Percentiles rank a stretch among this genome's conserved stretches.
These are phyloP conservation scores for Oxyruncus cristatus DNA, from an alignment of 2,113 vertebrate genomes.

Conservation along the genomic window DNA sequence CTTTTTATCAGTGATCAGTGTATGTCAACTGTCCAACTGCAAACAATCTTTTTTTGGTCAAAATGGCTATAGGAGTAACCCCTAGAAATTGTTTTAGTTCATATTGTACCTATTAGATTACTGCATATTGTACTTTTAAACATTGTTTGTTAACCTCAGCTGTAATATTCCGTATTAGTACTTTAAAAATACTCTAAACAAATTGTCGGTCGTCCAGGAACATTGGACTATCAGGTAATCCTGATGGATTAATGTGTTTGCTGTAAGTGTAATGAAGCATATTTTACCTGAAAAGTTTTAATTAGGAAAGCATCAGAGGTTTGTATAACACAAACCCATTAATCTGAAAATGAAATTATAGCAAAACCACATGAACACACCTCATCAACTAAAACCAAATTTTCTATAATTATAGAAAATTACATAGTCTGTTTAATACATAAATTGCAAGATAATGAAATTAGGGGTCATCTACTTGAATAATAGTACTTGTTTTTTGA, in stretches of 20 bases:
- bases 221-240: background rate
- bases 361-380: conserved; percentile 23
- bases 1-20: background rate
- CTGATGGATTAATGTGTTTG: conserved; percentile 22
- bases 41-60: background rate
- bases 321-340: background rate
- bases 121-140: background rate
- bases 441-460: conserved; percentile 50
- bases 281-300: conserved; percentile 42
- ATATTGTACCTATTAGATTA: background rate
- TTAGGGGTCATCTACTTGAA: background rate
- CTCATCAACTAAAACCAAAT: conserved; percentile 35
- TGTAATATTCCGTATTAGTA: background rate
- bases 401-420: conserved; percentile 44
- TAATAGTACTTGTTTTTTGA: background rate
- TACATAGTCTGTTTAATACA: background rate
- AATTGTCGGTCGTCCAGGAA: background rate
- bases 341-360: conserved; percentile 32
- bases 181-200: background rate
- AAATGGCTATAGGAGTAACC: background rate
- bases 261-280: background rate
- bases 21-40: background rate
- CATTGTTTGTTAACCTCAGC: background rate
- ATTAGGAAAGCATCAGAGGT: conserved; percentile 36
- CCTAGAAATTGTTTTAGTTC: background rate